Conservation (phyloP, 2,113 vertebrate species). For the Dicrurus megarhynchus region DNA sequence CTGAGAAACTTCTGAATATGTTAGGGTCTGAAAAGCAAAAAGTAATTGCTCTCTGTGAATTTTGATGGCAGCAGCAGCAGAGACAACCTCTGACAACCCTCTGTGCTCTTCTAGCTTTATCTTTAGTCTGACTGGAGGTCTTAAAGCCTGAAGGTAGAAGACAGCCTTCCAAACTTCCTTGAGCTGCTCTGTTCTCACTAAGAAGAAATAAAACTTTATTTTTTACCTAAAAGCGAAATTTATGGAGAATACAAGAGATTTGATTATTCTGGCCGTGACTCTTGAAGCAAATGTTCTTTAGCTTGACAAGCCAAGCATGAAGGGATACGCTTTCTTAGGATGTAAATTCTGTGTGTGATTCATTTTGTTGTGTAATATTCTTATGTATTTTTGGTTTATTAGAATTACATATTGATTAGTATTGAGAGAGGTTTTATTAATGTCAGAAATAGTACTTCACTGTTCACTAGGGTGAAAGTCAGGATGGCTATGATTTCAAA, state of each 20-base stretch:
- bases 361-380: neutral
- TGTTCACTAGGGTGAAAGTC: neutral
- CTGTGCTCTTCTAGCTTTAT: neutral
- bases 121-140: neutral
- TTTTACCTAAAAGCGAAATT: neutral
- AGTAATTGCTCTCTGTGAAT: neutral
- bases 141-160: neutral
- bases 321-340: neutral
- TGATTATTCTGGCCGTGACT: neutral
- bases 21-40: neutral
- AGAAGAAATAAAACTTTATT: neutral
- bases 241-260: neutral
- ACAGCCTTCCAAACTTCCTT: neutral
- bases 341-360: neutral
- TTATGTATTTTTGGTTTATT: neutral
- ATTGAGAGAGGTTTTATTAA: neutral
- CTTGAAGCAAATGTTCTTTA: neutral
- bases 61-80: neutral
- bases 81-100: neutral
- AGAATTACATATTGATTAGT: neutral
- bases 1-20: neutral
- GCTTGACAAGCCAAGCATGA: neutral
- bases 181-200: neutral
- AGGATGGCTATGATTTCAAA: neutral
- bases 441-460: neutral